Evolutionary conservation across 1,140 invertebrate genomes (phyloP).

Genomic region (Aphidius gifuensis): DNA sequence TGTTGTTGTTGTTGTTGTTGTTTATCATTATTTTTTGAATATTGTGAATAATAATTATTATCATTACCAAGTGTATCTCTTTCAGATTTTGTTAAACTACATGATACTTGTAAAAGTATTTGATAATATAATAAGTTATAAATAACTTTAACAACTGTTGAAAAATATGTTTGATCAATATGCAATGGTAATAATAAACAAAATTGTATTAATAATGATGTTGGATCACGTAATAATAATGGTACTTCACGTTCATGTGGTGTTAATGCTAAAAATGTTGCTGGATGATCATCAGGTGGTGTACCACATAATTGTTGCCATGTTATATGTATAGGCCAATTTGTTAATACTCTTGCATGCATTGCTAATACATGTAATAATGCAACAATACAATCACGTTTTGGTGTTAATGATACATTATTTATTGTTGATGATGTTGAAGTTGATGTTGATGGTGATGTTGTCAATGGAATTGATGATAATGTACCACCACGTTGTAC

Average conservation of each 20-base stretch:
- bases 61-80: conserved; percentile 29
- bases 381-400: conserved; percentile 87
- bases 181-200: conserved; percentile 79
- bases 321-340: conserved; percentile 65
- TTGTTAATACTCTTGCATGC: conserved; percentile 70
- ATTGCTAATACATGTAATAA: conserved; percentile 83
- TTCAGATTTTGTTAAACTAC: conserved; percentile 60
- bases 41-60: conserved; percentile 3
- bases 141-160: conserved; percentile 77
- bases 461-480: conserved; percentile 41
- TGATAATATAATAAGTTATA: conserved; percentile 90
- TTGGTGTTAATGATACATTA: conserved; percentile 66
- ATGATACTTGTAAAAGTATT: conserved; percentile 72
- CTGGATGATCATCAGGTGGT: conserved; percentile 38
- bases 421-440: conserved; percentile 40
- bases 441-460: too few relatives aligned
- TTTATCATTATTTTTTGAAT: conserved; percentile 25
- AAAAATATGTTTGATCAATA: conserved; percentile 84
- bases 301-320: conserved; percentile 64
- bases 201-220: conserved; percentile 81
- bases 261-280: conserved; percentile 42
- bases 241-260: conserved; percentile 69
- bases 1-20: conserved; percentile 23
- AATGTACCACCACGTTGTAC: conserved; percentile 81
- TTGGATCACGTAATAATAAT: conserved; percentile 78